phyloP scores from a whole-genome alignment of 2,797 vertebrate genomes.

The Geotrypetes seraphini region DNA sequence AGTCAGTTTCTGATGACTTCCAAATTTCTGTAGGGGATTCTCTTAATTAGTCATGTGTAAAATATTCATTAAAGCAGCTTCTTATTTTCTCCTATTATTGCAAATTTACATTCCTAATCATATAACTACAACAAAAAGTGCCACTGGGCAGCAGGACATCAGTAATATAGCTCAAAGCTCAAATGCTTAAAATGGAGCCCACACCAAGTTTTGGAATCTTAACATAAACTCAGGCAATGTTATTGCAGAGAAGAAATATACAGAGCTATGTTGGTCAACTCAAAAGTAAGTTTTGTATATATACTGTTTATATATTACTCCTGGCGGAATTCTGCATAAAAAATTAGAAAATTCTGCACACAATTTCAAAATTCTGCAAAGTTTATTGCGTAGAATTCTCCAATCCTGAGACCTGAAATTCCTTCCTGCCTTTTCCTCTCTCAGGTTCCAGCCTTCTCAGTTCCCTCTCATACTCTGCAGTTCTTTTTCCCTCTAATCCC shows the following conservation, averaged over 20 bases:
- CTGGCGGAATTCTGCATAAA: too few relatives aligned
- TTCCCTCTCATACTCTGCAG: too few relatives aligned
- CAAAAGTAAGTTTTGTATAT: too few relatives aligned
- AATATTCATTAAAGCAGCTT: conserved; percentile 68
- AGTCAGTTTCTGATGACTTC: conserved; percentile 64
- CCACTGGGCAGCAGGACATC: conserved; percentile 49
- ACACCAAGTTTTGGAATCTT: conserved; percentile 31
- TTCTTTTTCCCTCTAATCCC: too few relatives aligned
- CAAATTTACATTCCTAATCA: conserved; percentile 66
- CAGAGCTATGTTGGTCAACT: conserved; percentile 11
- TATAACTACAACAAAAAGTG: conserved; percentile 60
- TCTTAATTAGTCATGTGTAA: conserved; percentile 70
- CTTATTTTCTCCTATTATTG: conserved; percentile 59
- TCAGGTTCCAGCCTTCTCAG: too few relatives aligned
- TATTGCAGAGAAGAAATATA: conserved; percentile 20
- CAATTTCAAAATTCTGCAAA: too few relatives aligned
- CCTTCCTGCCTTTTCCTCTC: too few relatives aligned
- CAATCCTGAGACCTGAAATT: too few relatives aligned
- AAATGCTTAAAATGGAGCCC: conserved; percentile 37
- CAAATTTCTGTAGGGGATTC: conserved; percentile 62
- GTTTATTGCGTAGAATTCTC: too few relatives aligned
- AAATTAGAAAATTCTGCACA: too few relatives aligned
- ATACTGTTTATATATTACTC: too few relatives aligned
- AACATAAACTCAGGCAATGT: conserved; percentile 10
- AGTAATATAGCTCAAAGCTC: conserved; percentile 60